These are phyloP conservation scores for Zaprionus nigranus DNA, from an alignment of 1,140 invertebrate genomes.

Conservation along the genomic window DNA sequence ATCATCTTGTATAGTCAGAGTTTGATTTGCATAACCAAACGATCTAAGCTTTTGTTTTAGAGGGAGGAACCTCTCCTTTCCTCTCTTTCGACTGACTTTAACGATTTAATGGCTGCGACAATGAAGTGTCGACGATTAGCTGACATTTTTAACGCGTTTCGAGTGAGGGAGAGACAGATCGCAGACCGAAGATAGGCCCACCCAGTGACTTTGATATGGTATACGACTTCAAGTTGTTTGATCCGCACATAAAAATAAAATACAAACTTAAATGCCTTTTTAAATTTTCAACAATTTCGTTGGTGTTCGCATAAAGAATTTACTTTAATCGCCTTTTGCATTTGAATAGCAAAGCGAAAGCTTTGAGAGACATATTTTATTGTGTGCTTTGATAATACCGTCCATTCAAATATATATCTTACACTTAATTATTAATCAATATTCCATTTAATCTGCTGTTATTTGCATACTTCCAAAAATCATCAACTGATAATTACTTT, in stretches of 20 bases:
- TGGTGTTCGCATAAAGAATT: slow-evolving; percentile 3
- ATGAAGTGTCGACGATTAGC: slow-evolving; percentile 65
- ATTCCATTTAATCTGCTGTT: neutral
- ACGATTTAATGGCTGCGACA: slow-evolving; percentile 52
- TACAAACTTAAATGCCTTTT: slow-evolving; percentile 4
- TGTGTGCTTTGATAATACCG: neutral
- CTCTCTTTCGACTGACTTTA: slow-evolving; percentile 9
- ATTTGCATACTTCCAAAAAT: neutral
- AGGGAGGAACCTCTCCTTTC: slow-evolving; percentile 24
- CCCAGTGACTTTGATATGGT: neutral
- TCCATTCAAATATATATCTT: neutral
- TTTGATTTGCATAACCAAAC: slow-evolving; percentile 61
- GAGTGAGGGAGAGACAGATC: slow-evolving; percentile 12
- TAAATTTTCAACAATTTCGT: neutral
- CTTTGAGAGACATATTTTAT: neutral
- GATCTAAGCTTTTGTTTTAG: slow-evolving; percentile 62
- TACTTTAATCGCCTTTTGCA: neutral
- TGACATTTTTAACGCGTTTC: slow-evolving; percentile 49
- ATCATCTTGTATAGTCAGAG: slow-evolving; percentile 32
- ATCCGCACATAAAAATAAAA: slow-evolving; percentile 1
- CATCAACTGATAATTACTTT: neutral
- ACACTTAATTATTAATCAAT: neutral
- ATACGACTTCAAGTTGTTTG: neutral
- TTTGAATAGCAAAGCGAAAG: neutral
- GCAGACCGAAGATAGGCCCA: slow-evolving; percentile 23